A percentile compares a stretch with the other conserved stretches of the same genome.
These are phyloP conservation scores for Miniopterus natalensis DNA, from an alignment of 2,113 vertebrate species.

Conservation along the genomic window DNA sequence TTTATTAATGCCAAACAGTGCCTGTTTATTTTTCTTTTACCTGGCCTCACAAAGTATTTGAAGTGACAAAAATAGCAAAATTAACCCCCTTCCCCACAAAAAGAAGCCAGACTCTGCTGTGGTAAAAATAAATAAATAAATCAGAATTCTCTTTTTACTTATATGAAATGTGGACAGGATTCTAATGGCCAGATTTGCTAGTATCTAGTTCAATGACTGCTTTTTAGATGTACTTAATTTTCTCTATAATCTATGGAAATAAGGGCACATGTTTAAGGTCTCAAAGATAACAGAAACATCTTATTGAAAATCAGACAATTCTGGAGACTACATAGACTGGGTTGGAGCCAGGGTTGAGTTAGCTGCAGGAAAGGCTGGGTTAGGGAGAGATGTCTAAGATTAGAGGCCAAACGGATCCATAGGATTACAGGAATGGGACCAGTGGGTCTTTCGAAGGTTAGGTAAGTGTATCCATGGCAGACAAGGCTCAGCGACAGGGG, in stretches of 20 bases:
- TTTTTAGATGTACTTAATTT: constrained; percentile 52
- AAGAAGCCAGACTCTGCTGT: neutral
- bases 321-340: neutral
- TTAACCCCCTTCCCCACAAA: neutral
- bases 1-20: neutral
- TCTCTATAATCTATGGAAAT: constrained; percentile 14
- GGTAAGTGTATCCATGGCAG: neutral
- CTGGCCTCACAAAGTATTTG: constrained; percentile 28
- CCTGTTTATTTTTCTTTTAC: constrained; percentile 54
- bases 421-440: neutral
- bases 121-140: constrained; percentile 25
- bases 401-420: neutral
- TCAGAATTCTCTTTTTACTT: constrained; percentile 20
- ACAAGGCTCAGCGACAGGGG: neutral
- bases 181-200: constrained; percentile 1
- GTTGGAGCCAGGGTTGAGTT: neutral
- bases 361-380: neutral
- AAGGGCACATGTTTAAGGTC: constrained; percentile 5
- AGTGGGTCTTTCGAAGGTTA: neutral
- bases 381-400: neutral
- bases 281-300: neutral
- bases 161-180: constrained; percentile 23
- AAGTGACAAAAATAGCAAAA: constrained; percentile 49
- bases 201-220: neutral
- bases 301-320: constrained; percentile 10